phyloP scores from a whole-genome alignment of 2,888 invertebrate genomes.

The Parnassius glacialis region DNA sequence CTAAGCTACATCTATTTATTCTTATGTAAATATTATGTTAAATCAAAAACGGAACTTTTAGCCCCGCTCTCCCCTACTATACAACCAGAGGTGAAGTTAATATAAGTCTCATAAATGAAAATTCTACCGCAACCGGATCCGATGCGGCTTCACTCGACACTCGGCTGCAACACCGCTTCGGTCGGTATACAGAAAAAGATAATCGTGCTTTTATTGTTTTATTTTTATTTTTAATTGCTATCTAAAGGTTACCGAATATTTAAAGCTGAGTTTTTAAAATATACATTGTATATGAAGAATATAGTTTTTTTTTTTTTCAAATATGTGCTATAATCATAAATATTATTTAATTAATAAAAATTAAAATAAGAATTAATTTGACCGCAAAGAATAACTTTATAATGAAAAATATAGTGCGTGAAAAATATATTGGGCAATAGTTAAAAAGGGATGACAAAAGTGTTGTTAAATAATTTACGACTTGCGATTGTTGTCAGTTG shows the following conservation, averaged over 20 bases:
- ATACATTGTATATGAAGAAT: background rate
- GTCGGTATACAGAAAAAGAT: slow-evolving; percentile 11
- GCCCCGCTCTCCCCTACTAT: background rate
- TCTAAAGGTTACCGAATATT: background rate
- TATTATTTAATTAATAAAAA: too few species aligned
- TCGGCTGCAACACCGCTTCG: slow-evolving; percentile 18
- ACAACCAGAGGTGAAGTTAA: slow-evolving; percentile 19
- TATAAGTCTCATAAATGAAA: slow-evolving; percentile 26
- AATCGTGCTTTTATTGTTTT: slow-evolving; percentile 4
- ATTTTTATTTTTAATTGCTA: background rate
- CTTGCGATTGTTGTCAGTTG: too few species aligned
- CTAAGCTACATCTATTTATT: too few species aligned
- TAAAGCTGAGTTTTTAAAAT: background rate
- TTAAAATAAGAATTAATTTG: too few species aligned
- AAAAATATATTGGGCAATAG: too few species aligned
- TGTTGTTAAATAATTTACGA: too few species aligned
- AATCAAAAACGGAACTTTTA: too few species aligned
- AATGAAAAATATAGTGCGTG: too few species aligned
- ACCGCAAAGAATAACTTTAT: too few species aligned
- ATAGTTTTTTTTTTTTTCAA: background rate
- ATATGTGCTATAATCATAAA: too few species aligned
- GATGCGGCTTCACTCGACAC: slow-evolving; percentile 10
- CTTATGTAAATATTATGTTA: too few species aligned
- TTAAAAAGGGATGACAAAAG: too few species aligned
- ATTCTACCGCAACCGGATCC: slow-evolving; percentile 25